Base-by-base conservation (phyloP, 2,797 vertebrate species). In the Sylvia borin region DNA sequence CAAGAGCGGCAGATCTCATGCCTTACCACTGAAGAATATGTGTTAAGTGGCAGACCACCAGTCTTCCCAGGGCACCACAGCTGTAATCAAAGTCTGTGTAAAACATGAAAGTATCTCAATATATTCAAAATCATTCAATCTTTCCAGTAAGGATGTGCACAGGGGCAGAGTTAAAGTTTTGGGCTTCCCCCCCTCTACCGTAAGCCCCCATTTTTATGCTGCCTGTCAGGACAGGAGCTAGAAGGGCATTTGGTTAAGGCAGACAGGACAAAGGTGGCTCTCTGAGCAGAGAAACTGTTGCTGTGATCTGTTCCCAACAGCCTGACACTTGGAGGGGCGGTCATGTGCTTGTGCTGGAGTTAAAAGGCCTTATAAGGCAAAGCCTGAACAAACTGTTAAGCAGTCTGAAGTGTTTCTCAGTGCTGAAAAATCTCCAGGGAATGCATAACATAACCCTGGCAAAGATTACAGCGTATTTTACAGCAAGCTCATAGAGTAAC, bases 351-450 rank as follows among this genome's bases (percentile, higher is more conserved):
- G 51, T 96, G 95, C 95, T 97, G 97, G 93, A 98, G 96, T 72
- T 96, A 98, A 98, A 98, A 97, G 77, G 95, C 98, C 98, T 97
- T 99, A 98, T 98, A 98, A 98, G 98, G 98, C 92, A 97, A 98
- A 97, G 96, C 84, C 97, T 85, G 88, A 94, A 96, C 92, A 96
- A 96, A 95, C 96, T 5, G 67, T 80, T 92, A 96, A 96, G 95
- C 93, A 70, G 95, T 61, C 97, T 97, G 95, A 97, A 98, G 97
- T 97, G 97, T 92, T 97, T 96, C 96, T 97, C 77, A 24, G 96
- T 74, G 74, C 91, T 86, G 94, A 89, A 95, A 97, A 97, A 92
- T 88, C 97, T 98, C 97, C 87, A 67, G 97, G 97, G 98, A 98
- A 97, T 95, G 96, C 88, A 88, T 95, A 96, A 94, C 98, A 97